Conservation (phyloP, 2,113 vertebrate genomes). For the Rhadina sibilatrix region DNA sequence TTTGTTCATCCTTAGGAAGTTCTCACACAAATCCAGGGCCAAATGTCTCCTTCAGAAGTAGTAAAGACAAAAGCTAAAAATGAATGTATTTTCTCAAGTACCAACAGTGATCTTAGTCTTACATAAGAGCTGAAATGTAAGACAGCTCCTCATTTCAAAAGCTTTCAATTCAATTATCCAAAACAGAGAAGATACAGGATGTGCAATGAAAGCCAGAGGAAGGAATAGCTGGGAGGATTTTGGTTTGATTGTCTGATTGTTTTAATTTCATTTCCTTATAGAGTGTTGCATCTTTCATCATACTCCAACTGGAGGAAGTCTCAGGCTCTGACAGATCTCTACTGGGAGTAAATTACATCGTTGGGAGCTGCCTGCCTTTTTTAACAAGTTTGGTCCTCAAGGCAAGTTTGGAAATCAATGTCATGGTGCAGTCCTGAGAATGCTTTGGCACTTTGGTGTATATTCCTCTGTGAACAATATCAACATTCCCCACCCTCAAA, state of each 20-base stretch:
- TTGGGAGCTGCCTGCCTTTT: not conserved
- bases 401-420: not conserved
- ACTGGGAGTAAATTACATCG: not conserved
- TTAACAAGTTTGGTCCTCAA: not conserved
- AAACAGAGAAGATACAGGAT: slow-evolving; percentile 5
- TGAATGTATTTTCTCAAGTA: not conserved
- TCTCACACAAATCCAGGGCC: not conserved
- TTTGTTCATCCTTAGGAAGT: not conserved
- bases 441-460: not conserved
- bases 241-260: slow-evolving; percentile 6
- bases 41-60: not conserved
- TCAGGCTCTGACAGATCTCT: not conserved
- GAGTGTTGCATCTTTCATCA: not conserved
- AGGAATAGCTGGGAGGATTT: slow-evolving; percentile 1
- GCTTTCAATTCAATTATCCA: slow-evolving; percentile 26
- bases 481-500: not conserved
- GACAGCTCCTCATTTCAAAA: slow-evolving; percentile 5
- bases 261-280: slow-evolving; percentile 38
- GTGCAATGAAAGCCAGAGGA: not conserved
- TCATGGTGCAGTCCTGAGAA: not conserved
- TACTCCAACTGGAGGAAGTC: not conserved
- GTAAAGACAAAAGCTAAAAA: not conserved
- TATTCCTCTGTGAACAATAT: not conserved
- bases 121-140: slow-evolving; percentile 5
- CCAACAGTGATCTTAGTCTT: not conserved